A percentile compares a stretch with the other conserved stretches of the same genome.
These are phyloP conservation scores for Aphaenogaster rudis DNA, from an alignment of 1,140 invertebrate species.

Conservation along the genomic window DNA sequence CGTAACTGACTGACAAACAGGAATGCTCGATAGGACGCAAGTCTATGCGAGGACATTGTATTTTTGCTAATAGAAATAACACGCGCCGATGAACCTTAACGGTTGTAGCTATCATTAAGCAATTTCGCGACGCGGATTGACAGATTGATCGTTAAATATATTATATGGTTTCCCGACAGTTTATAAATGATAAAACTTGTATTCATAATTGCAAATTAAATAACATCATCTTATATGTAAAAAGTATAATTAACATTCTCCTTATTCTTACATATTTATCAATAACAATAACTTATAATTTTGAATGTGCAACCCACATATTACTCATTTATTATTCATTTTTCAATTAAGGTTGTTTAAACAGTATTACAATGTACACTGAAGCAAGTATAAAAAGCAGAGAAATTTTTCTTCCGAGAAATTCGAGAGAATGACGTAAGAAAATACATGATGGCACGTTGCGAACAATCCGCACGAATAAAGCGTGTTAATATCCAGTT, in stretches of 20 bases:
- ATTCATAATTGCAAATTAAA: neutral
- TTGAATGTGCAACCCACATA: no score
- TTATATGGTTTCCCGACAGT: neutral
- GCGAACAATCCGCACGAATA: neutral
- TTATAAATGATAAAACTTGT: neutral
- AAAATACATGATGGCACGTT: neutral
- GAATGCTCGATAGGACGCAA: neutral
- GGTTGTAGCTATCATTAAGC: neutral
- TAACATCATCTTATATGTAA: neutral
- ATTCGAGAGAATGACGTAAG: constrained; percentile 5
- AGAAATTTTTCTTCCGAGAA: constrained; percentile 19
- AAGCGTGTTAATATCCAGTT: constrained; percentile 37
- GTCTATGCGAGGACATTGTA: neutral
- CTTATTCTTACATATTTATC: neutral
- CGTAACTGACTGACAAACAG: neutral
- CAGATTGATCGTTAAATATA: neutral
- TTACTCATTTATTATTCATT: neutral
- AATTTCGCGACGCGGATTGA: neutral
- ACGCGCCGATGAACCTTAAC: neutral
- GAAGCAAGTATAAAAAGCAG: neutral
- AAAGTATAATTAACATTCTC: neutral
- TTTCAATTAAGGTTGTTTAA: neutral
- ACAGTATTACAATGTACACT: neutral
- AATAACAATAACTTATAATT: neutral
- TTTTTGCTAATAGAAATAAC: neutral